Base-by-base conservation (phyloP, 1,140 invertebrate genomes). In the Ditylenchus dipsaci region DNA sequence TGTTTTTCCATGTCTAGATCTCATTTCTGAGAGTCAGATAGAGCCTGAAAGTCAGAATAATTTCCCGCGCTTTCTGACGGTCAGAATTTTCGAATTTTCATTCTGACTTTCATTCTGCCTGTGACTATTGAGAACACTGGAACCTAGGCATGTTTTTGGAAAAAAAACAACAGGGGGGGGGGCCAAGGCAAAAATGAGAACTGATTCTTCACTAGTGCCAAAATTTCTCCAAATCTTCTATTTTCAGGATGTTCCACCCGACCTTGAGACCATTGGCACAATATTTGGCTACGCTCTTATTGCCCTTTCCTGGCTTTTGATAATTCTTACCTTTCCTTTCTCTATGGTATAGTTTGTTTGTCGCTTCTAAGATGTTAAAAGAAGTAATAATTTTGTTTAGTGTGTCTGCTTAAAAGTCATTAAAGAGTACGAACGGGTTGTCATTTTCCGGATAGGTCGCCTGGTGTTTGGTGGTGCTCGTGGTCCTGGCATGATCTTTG, bases 241-340 rank as follows among this genome's bases (percentile, higher is more conserved):
- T 49, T 57, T 79, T 61, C 62, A 80, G 79, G 80, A 82, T 67
- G 81, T 83, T n/a, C 80, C 80, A 49, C 80, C 81, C 30, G 80
- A 82, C 61, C 83, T 78, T 60, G 80, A 82, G 68, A 83, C 76
- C 45, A 78, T 82, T 27, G 80, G 80, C n/a, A 83, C 75, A 26
- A 78, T 83, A 19, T 82, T 82, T 66, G 80, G 80, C 42, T 82
- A 83, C 63, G 82, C 76, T 1, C 61, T 82, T 29, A 58, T 76
- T 57, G 73, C 65, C 11, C 69, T 82, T 21, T 82, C 80, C 30
- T 82, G 81, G 81, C 83, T 92, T 13, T 86, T 92, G 75, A 86
- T 92, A 69, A 82, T 91, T 29, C 68, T 82, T 60, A 92, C 91
- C 17, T 87, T 93, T 67, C 91, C 91, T 9, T 90, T 92, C 77